Evolutionary conservation across 2,113 vertebrate species (phyloP).

Genomic region (Litocranius walleri): DNA sequence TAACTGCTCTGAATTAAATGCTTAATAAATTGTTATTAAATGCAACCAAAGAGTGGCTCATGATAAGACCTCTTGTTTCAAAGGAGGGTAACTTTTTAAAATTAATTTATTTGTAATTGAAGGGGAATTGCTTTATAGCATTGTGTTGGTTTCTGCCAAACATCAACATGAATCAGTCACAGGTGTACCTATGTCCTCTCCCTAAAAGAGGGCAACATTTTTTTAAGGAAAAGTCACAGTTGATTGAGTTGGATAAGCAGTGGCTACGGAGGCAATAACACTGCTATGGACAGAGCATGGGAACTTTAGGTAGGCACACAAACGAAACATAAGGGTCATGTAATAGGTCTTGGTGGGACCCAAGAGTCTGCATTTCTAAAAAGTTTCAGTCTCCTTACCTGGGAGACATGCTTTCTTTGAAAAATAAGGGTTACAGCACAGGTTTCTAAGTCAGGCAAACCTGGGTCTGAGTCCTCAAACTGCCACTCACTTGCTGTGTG

Average conservation of each 20-base stretch:
- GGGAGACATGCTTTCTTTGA: not conserved
- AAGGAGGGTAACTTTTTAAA: not conserved
- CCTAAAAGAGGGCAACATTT: not conserved
- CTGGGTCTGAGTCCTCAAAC: not conserved
- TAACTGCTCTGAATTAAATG: not conserved
- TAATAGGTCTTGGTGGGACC: not conserved
- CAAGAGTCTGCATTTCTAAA: not conserved
- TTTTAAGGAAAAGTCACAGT: not conserved
- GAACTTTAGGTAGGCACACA: not conserved
- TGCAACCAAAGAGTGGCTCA: not conserved
- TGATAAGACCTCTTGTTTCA: not conserved
- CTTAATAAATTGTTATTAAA: not conserved
- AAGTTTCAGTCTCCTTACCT: not conserved
- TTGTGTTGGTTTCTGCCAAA: not conserved
- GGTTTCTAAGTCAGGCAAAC: not conserved
- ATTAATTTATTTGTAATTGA: not conserved
- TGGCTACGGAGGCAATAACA: accelerated
- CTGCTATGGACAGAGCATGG: no score
- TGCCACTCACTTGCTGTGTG: not conserved
- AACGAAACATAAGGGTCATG: accelerated
- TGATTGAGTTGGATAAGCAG: not conserved
- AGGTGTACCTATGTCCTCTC: not conserved
- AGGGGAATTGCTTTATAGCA: not conserved
- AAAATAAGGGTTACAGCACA: not conserved
- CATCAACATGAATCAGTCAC: not conserved